Base-by-base conservation (phyloP, 2,888 invertebrate genomes). In the Drosophila diplacantha region DNA sequence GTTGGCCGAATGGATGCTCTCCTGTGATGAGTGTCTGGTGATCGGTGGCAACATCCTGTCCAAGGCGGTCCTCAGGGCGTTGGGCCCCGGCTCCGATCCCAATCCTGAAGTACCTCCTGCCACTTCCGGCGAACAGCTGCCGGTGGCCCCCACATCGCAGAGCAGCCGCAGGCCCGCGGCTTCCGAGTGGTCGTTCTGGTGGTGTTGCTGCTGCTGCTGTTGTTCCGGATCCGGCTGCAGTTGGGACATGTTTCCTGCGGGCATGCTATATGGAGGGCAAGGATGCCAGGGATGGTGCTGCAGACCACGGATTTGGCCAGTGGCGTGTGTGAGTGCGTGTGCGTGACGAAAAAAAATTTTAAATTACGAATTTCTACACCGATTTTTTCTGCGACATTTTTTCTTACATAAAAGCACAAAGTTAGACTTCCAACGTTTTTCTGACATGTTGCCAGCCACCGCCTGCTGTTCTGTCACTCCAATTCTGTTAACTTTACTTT, bases 1-100 rank as follows among this genome's bases (percentile, higher is more conserved):
- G 66, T 85, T 79, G 0, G 75, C 62, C 12, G 87, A 87, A 12
- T 72, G 73, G 3, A 85, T 61, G 39, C 82, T 84, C 18, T 74
- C 76, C 31, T 75, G 44, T 0, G 73, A 74, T 3, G 56, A 16
- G 6, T 43, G 24, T 3, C 38, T 11, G 1, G 34, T 16, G 12
- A 24, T 32, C 3, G 38, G 29, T 2, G 62, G 41, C 44, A 39
- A 18, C 43, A 54, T 43, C 14, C 46, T 32, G n/a, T 18, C 35
- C 12, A 37, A 14, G 14, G 53, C 34, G 11, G 24, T 18, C 20
- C 24, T 47, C 3, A 50, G 38, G n/a, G 26, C 44, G 3, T 6
- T 52, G 26, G 22, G 9, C 1, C 26, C 35, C 14, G 35, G 2
- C 5, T 6, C 44, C 9, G 26, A 14, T 39, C 22, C 12, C 22